Percentiles rank a stretch among this genome's conserved stretches.
Conservation (phyloP, 2,797 vertebrate species). For the Psittacula derbiana region DNA sequence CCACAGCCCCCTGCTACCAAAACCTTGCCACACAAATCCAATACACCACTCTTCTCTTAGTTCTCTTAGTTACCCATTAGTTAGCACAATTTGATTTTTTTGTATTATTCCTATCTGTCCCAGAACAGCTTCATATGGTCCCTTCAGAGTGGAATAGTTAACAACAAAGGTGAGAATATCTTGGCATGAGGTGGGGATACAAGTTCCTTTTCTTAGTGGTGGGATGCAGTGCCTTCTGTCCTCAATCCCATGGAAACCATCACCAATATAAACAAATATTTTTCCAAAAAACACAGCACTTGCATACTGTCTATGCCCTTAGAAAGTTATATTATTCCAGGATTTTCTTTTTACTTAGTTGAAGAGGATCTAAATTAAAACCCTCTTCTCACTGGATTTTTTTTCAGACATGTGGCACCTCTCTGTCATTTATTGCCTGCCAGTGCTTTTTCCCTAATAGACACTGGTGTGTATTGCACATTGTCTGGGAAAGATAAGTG, state of each 20-base stretch:
- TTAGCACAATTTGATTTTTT: neutral
- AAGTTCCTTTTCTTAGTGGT: neutral
- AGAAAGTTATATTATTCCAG: neutral
- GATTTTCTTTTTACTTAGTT: neutral
- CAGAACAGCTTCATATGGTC: neutral
- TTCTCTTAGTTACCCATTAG: neutral
- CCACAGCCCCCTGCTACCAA: neutral
- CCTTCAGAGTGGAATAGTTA: neutral
- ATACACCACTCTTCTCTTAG: neutral
- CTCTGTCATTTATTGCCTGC: neutral
- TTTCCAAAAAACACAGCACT: neutral
- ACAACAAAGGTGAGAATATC: neutral
- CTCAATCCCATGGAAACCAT: neutral
- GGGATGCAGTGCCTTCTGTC: neutral
- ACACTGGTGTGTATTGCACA: neutral
- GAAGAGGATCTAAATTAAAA: neutral
- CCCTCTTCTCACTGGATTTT: neutral
- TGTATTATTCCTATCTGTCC: neutral
- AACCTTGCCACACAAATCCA: neutral
- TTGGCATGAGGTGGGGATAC: neutral
- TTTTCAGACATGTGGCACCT: rapidly evolving
- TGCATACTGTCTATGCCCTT: neutral
- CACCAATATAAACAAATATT: neutral
- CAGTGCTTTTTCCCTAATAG: neutral
- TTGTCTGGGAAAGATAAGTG: neutral